A percentile compares a stretch with the other conserved stretches of the same genome.
phyloP scores from a whole-genome alignment of 2,113 vertebrate genomes.

The Chloropsis hardwickii region DNA sequence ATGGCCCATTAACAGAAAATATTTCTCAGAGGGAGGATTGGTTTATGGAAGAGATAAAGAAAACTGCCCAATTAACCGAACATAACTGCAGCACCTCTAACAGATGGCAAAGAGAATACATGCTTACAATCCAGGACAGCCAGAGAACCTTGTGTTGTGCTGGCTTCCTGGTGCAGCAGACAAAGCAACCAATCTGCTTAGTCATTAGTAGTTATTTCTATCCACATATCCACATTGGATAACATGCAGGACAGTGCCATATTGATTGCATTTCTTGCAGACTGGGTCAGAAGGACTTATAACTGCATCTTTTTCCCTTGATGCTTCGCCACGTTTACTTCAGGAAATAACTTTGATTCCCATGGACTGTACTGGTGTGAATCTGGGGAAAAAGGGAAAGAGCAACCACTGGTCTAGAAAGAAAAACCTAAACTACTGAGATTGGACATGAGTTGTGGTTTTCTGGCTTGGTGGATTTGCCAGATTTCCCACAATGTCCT shows the following conservation, averaged over 20 bases:
- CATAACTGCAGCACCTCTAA: too few species aligned
- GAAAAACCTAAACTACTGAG: neutral
- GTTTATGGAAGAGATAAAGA: too few species aligned
- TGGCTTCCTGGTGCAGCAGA: neutral
- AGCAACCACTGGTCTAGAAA: neutral
- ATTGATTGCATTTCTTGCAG: neutral
- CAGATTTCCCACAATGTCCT: too few species aligned
- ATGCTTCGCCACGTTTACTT: rapidly evolving
- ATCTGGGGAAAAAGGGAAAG: neutral
- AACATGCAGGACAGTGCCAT: too few species aligned
- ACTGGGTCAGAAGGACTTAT: neutral
- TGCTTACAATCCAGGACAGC: too few species aligned
- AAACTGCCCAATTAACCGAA: too few species aligned
- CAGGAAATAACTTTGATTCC: neutral
- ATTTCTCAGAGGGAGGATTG: too few species aligned
- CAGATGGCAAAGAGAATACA: too few species aligned
- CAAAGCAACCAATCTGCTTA: neutral
- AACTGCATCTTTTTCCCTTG: neutral
- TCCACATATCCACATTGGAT: neutral
- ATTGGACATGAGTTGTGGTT: neutral
- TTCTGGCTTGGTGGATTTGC: too few species aligned
- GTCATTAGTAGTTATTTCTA: neutral
- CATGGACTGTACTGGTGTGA: neutral
- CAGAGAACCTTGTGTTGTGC: neutral
- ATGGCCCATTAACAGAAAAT: too few species aligned